These are phyloP conservation scores for Aegypius monachus DNA, from an alignment of 2,113 vertebrate species.

Conservation along the genomic window DNA sequence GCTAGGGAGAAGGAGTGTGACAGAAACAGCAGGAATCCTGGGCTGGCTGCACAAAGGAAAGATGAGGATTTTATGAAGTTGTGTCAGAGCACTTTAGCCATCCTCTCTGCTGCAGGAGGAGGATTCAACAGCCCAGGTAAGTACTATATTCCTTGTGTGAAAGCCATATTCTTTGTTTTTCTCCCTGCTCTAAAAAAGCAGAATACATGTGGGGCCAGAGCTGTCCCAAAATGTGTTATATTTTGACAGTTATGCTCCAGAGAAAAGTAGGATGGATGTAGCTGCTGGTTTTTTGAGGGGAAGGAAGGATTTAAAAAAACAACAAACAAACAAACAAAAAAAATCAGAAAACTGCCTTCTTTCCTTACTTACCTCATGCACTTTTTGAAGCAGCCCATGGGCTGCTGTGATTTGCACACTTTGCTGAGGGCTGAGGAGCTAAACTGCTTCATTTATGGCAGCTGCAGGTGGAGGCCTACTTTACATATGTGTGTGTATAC, in stretches of 20 bases:
- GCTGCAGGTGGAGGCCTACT: background rate
- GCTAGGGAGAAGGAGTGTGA: background rate
- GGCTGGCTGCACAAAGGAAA: background rate
- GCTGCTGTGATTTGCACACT: background rate
- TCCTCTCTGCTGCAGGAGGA: background rate
- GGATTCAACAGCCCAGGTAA: background rate
- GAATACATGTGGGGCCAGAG: rapidly evolving
- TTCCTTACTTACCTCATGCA: background rate
- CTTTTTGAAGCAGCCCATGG: background rate
- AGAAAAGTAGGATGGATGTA: background rate
- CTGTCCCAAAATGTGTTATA: background rate
- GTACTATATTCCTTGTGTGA: background rate
- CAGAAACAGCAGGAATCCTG: background rate
- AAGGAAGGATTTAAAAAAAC: background rate
- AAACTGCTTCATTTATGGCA: background rate
- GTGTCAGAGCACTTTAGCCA: rapidly evolving
- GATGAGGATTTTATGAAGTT: background rate
- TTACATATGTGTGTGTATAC: background rate
- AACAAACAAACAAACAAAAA: no score
- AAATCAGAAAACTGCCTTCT: background rate
- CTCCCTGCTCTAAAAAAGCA: background rate
- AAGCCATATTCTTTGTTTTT: background rate
- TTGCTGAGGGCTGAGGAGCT: background rate
- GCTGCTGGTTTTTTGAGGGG: background rate
- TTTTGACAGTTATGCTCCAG: background rate